Base-by-base conservation (phyloP, 2,888 invertebrate species). In the Drosophila melanocephala region DNA sequence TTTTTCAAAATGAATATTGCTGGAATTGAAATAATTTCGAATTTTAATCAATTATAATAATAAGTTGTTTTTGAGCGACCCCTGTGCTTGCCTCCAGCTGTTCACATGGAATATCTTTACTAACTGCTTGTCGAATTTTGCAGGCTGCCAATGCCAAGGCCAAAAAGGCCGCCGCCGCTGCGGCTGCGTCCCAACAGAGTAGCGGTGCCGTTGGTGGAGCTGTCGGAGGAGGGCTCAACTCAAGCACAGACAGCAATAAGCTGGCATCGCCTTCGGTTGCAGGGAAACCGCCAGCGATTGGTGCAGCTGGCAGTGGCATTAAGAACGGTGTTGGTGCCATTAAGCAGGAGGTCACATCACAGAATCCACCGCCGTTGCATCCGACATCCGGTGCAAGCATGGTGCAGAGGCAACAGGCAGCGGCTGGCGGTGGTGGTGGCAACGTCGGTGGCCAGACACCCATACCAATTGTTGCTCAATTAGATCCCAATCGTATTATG, bases 401-500 rank as follows among this genome's bases (percentile, higher is more conserved):
- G 76, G 56, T 91, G 58, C 92, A 91, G 59, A 91, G 90, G 72
- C 92, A 92, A 50, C 91, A 91, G 61, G 79, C 81, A 33, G 72
- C 83, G 28, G 55, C 79, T 16, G 65, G 63, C 37, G 65, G 63
- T 39, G 62, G 72, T 64, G 56, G 63, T n/a, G 71, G 65, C 3
- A 74, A 60, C 33, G 22, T 65, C 22, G 63, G 79, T 30, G 87
- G 86, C 26, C 92, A 91, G 65, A 82, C 91, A 35, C 83, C 93
- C 57, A 92, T 93, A 83, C 92, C 94, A 59, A 93, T 94, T 62
- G 92, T 94, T 35, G 93, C 94, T 39, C 93, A 94, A 42, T 86
- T 94, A 67, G 95, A 95, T 79, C 94, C 95, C 67, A 94, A 93
- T 79, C 94, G 94, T 88, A 94, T 95, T 91, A 95, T 95, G 90